Percentiles rank a stretch among this genome's conserved stretches.
phyloP scores from a whole-genome alignment of 2,888 invertebrate species.

The Nasonia oneida region DNA sequence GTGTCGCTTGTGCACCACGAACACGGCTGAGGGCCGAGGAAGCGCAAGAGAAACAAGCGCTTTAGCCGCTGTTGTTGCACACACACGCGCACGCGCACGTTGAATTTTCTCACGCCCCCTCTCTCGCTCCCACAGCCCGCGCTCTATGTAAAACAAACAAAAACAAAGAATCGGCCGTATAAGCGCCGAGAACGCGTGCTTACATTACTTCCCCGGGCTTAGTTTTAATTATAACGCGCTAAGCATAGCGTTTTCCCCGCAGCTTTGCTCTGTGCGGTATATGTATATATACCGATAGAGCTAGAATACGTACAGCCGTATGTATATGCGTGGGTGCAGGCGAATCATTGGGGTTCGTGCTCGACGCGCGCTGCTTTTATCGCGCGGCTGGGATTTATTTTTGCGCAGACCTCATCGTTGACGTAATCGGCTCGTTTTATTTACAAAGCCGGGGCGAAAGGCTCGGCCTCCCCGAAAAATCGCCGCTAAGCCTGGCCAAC shows the following conservation, averaged over 20 bases:
- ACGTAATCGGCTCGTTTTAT: neutral
- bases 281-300: neutral
- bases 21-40: neutral
- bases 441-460: neutral
- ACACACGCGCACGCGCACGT: neutral
- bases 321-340: neutral
- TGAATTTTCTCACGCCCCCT: conserved; percentile 3
- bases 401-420: neutral
- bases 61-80: neutral
- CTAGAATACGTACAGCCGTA: neutral
- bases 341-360: neutral
- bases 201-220: neutral
- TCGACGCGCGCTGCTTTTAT: conserved; percentile 9
- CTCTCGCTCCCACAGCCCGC: neutral
- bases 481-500: neutral
- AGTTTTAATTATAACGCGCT: neutral
- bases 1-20: neutral
- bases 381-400: conserved; percentile 29
- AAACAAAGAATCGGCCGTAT: conserved; percentile 1
- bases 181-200: neutral
- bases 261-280: neutral
- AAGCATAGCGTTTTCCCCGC: neutral
- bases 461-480: neutral
- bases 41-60: conserved; percentile 7
- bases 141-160: neutral